Evolutionary conservation across 2,888 invertebrate species (phyloP), one percentile per base, ranked within the genome.

Genomic region (Stenchaetothrips biformis): DNA sequence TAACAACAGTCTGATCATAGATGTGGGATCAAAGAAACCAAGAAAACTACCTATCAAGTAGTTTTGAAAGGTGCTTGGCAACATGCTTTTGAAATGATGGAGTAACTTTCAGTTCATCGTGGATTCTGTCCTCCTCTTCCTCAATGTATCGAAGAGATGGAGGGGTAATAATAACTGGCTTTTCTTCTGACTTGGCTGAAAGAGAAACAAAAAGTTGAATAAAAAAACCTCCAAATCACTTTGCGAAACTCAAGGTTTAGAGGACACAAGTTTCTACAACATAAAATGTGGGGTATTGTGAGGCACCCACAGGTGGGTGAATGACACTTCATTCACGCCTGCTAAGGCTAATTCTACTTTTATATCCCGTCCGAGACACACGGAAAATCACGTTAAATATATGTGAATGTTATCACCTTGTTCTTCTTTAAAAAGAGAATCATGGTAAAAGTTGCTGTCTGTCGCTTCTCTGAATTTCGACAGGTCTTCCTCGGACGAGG

Each of bases 401-500:
- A 11, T 25, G 11, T 25, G 2, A 21, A 9, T 25, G 67, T 9
- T 21, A 25, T 1, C 25, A 74, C 67, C 67, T 74, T n/a, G 67
- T 21, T 74, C 0, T 21, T 11, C 25, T 74, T n/a, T 74, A 74
- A 74, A 74, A 21, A 74, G 67, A 7, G 67, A 21, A 21, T 74
- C 67, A 74, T 25, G 25, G 25, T 74, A 74, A 21, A 74, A 25
- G 7, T 7, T 21, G 25, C 21, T 74, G 67, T 74, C 67, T 74
- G 67, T 25, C 25, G 67, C 67, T 25, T 74, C 67, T 74, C 25
- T 21, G 25, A 74, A 74, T 25, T 74, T 74, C n/a, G 67, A 74
- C 67, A 74, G 25, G 25, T 74, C 67, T 74, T 74, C 67, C 67
- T 74, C 67, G 25, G 67, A 74, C 25, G 67, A 74, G 11, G 67